Evolutionary conservation across 2,113 vertebrate genomes (phyloP), one percentile per base, ranked within the genome.

Genomic region (Tragelaphus buxtoni): DNA sequence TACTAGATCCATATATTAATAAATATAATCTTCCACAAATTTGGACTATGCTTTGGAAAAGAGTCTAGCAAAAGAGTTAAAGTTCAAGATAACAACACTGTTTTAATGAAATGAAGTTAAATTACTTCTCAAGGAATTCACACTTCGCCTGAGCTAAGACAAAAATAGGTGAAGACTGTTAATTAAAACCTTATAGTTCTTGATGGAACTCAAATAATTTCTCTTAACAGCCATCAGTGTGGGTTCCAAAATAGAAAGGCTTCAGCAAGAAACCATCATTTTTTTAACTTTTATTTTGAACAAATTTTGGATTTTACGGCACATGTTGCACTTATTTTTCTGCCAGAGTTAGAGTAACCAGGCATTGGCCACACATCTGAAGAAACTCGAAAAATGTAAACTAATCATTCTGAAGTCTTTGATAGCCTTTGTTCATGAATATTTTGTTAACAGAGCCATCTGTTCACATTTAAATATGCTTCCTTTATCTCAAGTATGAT

Each of bases 401-500:
- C 22, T n/a, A 60, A 51, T 95, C 42, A 30, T 74, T 45, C 22
- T 55, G 53, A 58, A 74, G 95, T 96, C 90, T 79, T 22, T 58
- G 32, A 69, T 89, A 93, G 72, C 58, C n/a, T 95, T 96, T 91
- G 32, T 61, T 92, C 72, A 69, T 51, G 74, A 81, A 32, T 8
- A 28, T 86, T 77, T 45, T 51, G 69, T 26, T 18, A 58, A 17
- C 5, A 22, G 47, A 74, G 5, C 24, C 95, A 96, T 96, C 91
- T 97, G 95, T 89, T 96, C 60, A 72, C 56, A 93, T 94, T 97
- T 96, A 95, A 87, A 77, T 69, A 65, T 4, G 39, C 16, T 32
- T 79, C 74, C 47, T 97, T 84, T 96, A 97, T 96, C 96, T 98
- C 47, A 88, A 72, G 3, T 81, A 81, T 97, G 93, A 97, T 98